Evolutionary conservation across 2,113 vertebrate species (phyloP).

Genomic region (Litocranius walleri): DNA sequence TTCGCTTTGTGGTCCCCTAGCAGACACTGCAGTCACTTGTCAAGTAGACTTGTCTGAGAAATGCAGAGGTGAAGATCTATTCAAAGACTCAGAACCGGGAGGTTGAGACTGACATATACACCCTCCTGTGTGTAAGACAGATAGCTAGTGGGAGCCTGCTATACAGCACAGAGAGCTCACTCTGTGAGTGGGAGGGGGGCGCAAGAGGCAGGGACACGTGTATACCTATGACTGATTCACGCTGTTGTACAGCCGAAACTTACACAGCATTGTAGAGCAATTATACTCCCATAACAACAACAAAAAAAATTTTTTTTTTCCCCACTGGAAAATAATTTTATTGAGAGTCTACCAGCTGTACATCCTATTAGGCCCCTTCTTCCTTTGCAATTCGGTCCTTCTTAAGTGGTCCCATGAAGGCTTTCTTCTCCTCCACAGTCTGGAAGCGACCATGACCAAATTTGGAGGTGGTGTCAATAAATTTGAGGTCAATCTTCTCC

Average conservation of each 20-base stretch:
- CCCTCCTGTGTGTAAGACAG: background rate
- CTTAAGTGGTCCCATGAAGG: too few species aligned
- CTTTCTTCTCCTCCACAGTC: too few species aligned
- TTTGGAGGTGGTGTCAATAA: too few species aligned
- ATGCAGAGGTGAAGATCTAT: background rate
- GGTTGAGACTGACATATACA: background rate
- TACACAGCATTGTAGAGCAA: background rate
- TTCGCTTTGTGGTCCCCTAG: background rate
- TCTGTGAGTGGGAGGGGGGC: background rate
- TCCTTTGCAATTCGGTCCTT: too few species aligned
- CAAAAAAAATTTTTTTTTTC: background rate
- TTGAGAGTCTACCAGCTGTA: too few species aligned
- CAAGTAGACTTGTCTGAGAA: background rate
- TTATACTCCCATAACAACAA: background rate
- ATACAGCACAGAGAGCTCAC: background rate
- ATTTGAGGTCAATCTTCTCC: too few species aligned
- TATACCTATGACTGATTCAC: background rate
- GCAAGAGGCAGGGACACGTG: background rate
- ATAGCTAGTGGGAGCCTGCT: background rate
- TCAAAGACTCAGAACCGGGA: background rate
- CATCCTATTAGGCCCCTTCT: too few species aligned
- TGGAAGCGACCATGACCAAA: too few species aligned
- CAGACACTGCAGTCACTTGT: background rate
- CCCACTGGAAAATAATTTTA: too few species aligned
- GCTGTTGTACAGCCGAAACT: background rate